Evolutionary conservation across 2,797 vertebrate genomes (phyloP).

Genomic region (Diplodus sargus): DNA sequence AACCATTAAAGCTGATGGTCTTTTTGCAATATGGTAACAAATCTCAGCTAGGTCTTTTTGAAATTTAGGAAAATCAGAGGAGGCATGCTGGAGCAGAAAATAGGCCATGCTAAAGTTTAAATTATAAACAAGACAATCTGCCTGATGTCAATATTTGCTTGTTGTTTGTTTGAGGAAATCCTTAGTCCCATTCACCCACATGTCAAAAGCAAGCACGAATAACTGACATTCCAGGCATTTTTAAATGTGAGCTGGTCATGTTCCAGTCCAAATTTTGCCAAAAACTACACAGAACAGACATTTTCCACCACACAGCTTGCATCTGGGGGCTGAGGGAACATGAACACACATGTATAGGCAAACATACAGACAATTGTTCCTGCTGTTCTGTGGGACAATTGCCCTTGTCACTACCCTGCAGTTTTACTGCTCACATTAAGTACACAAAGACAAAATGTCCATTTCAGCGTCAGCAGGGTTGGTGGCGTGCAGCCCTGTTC

Average conservation of each 20-base stretch:
- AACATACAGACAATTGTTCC: conserved; percentile 80
- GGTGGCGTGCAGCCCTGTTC: conserved; percentile 74
- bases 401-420: conserved; percentile 75
- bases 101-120: conserved; percentile 42
- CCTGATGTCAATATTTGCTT: conserved; percentile 55
- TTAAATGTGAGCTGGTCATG: conserved; percentile 42
- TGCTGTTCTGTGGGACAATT: conserved; percentile 81
- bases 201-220: conserved; percentile 58
- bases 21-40: conserved; percentile 45
- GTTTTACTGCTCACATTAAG: conserved; percentile 79
- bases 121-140: conserved; percentile 63
- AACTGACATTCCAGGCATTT: conserved; percentile 60
- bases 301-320: conserved; percentile 66
- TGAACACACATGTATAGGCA: conserved; percentile 72
- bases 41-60: conserved; percentile 27
- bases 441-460: conserved; percentile 83
- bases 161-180: conserved; percentile 55
- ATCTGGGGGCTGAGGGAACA: conserved; percentile 70
- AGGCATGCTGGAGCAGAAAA: conserved; percentile 41
- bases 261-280: conserved; percentile 59
- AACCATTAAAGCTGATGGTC: conserved; percentile 30
- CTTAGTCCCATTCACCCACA: conserved; percentile 42
- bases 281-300: conserved; percentile 64
- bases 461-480: conserved; percentile 76
- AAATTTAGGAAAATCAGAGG: conserved; percentile 46